Conservation (phyloP, 2,113 vertebrate species). For the Chloropsis hardwickii region DNA sequence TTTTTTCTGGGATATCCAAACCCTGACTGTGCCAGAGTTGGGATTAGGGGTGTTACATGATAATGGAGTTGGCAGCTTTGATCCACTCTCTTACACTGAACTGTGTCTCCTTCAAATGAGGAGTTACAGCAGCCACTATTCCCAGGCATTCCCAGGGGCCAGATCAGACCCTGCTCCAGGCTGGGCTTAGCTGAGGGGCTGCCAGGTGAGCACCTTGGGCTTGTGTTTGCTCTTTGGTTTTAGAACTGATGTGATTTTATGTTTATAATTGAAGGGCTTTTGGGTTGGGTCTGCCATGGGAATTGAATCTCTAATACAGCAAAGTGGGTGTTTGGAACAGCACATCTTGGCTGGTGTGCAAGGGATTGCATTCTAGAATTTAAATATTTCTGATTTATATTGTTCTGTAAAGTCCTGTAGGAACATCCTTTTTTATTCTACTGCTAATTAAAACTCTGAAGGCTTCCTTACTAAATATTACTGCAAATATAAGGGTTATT, state of each 20-base stretch:
- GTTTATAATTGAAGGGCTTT: not conserved
- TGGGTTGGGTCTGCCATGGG: not conserved
- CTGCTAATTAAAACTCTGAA: not conserved
- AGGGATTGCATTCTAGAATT: not conserved
- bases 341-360: not conserved
- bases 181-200: not conserved
- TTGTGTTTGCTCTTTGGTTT: not conserved
- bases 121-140: not conserved
- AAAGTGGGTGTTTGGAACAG: not conserved
- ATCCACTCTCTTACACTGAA: not conserved
- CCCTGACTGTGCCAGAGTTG: not conserved
- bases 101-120: not conserved
- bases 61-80: not conserved
- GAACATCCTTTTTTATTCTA: not conserved
- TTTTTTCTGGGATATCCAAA: not conserved
- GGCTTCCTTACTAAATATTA: not conserved
- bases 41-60: not conserved
- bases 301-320: not conserved
- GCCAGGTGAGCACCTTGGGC: not conserved
- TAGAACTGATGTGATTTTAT: not conserved
- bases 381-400: not conserved
- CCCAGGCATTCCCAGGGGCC: not conserved
- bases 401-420: not conserved
- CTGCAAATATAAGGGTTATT: not conserved
- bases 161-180: not conserved